phyloP scores from a whole-genome alignment of 2,888 invertebrate species.

The Sarcophaga carnaria region DNA sequence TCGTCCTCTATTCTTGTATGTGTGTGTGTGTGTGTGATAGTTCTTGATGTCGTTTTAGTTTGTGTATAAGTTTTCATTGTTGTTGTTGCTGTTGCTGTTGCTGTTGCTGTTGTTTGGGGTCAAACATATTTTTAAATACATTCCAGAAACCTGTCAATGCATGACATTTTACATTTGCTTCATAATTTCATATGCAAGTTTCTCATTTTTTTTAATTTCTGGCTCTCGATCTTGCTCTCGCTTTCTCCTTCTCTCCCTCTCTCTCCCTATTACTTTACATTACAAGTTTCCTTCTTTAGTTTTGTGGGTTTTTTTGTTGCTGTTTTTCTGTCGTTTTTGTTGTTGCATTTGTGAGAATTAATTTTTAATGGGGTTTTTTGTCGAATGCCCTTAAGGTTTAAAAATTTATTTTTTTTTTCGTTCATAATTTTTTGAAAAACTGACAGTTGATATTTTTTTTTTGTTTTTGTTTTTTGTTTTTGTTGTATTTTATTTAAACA shows the following conservation, averaged over 20 bases:
- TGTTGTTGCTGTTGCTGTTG: slow-evolving; percentile 31
- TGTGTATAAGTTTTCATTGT: slow-evolving; percentile 4
- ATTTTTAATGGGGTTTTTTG: slow-evolving; percentile 77
- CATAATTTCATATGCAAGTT: slow-evolving; percentile 72
- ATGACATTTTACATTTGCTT: slow-evolving; percentile 80
- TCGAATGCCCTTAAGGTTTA: slow-evolving; percentile 60
- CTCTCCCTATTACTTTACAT: not conserved
- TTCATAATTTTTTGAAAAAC: slow-evolving; percentile 76
- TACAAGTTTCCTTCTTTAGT: not conserved
- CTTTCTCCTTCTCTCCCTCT: not conserved
- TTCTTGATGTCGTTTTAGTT: slow-evolving; percentile 56
- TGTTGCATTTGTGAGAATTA: slow-evolving; percentile 75
- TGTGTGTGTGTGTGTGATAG: not conserved
- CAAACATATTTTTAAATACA: slow-evolving; percentile 72
- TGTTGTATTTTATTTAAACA: slow-evolving; percentile 47
- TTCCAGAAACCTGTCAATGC: slow-evolving; percentile 75
- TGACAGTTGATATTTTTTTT: slow-evolving; percentile 78
- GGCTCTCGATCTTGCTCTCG: not conserved
- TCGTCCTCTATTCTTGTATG: slow-evolving; percentile 19
- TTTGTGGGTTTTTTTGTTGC: slow-evolving; percentile 5
- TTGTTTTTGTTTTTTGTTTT: not conserved
- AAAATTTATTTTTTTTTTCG: slow-evolving; percentile 73
- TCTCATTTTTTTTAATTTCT: slow-evolving; percentile 31
- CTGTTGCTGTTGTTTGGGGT: slow-evolving; percentile 70
- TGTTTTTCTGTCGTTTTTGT: slow-evolving; percentile 9